Conservation (phyloP, 1,140 invertebrate genomes). For the Goniozus legneri region DNA sequence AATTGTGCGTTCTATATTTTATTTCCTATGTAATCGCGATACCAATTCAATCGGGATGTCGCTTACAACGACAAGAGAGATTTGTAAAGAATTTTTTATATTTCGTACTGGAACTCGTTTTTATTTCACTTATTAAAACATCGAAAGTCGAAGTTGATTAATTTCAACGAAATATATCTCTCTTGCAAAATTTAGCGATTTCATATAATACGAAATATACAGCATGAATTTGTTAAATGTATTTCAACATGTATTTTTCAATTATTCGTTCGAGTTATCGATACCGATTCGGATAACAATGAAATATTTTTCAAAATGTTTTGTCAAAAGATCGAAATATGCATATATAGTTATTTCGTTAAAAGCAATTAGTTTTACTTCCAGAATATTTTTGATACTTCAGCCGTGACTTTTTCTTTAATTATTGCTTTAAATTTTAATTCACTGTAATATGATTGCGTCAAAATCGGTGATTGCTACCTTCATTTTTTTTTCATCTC, state of each 20-base stretch:
- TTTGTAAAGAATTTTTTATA: too few relatives aligned
- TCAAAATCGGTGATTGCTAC: neutral
- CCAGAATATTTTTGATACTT: slow-evolving; percentile 8
- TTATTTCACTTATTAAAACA: too few relatives aligned
- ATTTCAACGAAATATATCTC: too few relatives aligned
- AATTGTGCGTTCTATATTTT: too few relatives aligned
- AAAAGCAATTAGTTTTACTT: slow-evolving; percentile 4
- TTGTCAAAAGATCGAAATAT: slow-evolving; percentile 3
- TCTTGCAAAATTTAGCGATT: too few relatives aligned
- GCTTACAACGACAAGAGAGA: too few relatives aligned
- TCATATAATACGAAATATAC: too few relatives aligned
- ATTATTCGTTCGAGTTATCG: slow-evolving; percentile 12
- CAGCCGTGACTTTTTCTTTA: slow-evolving; percentile 5
- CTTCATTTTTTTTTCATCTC: neutral
- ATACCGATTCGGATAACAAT: neutral
- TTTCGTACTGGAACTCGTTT: too few relatives aligned
- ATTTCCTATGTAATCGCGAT: too few relatives aligned
- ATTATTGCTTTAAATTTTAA: slow-evolving; percentile 17
- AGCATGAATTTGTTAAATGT: slow-evolving; percentile 8
- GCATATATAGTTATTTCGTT: slow-evolving; percentile 1
- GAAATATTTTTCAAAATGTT: slow-evolving; percentile 2
- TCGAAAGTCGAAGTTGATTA: too few relatives aligned
- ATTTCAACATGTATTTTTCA: slow-evolving; percentile 7
- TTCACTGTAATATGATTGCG: slow-evolving; percentile 15
- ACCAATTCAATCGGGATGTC: too few relatives aligned